Evolutionary conservation across 2,113 vertebrate species (phyloP).

Genomic region (Gallinago paraguaiae): DNA sequence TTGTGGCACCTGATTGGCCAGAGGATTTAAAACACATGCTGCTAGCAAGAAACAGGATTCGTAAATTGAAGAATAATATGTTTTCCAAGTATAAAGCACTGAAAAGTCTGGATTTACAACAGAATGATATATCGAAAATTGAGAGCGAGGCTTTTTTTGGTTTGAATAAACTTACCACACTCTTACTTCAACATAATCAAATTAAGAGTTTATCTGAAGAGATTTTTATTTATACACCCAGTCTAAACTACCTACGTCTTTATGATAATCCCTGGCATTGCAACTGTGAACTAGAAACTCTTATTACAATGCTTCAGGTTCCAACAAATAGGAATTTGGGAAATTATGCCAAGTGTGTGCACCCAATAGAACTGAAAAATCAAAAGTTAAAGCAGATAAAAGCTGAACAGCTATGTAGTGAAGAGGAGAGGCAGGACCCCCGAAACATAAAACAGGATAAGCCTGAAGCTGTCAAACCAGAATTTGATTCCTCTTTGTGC

Average conservation of each 20-base stretch:
- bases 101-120: constrained; percentile 92
- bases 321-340: constrained; percentile 91
- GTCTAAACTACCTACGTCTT: constrained; percentile 88
- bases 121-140: constrained; percentile 89
- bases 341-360: constrained; percentile 88
- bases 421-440: constrained; percentile 57
- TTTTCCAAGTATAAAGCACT: constrained; percentile 87
- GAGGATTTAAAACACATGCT: constrained; percentile 91
- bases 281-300: constrained; percentile 85
- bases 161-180: constrained; percentile 86
- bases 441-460: constrained; percentile 25
- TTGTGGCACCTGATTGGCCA: constrained; percentile 85
- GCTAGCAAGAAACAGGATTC: constrained; percentile 89
- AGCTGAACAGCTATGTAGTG: constrained; percentile 80
- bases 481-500: constrained; percentile 84
- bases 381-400: constrained; percentile 86
- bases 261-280: constrained; percentile 97
- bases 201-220: constrained; percentile 86
- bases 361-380: constrained; percentile 79
- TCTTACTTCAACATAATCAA: constrained; percentile 92
- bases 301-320: constrained; percentile 89
- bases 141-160: constrained; percentile 88
- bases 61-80: constrained; percentile 85
- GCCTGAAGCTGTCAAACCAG: constrained; percentile 62
- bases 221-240: constrained; percentile 84